These are phyloP conservation scores for Sylvia atricapilla DNA, from an alignment of 2,113 vertebrate genomes.

Conservation along the genomic window DNA sequence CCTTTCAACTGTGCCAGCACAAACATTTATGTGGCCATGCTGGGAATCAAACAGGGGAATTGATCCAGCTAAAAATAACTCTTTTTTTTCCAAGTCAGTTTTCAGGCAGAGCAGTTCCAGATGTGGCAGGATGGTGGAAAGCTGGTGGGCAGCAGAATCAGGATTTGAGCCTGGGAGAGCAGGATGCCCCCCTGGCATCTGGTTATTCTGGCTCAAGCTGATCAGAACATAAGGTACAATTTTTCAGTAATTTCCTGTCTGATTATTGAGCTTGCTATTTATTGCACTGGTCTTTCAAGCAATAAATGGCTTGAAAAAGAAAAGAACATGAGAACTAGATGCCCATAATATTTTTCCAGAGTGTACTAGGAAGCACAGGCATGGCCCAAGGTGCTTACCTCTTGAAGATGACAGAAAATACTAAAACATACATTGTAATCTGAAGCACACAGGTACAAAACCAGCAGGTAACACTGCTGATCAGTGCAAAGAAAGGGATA, in stretches of 20 bases:
- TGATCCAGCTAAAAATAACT: conserved; percentile 26
- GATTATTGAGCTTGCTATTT: neutral
- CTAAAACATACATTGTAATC: neutral
- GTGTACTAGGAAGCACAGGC: neutral
- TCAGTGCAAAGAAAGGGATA: neutral
- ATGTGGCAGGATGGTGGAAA: neutral
- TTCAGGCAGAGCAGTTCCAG: neutral
- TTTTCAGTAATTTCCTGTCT: neutral
- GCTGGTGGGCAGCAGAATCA: neutral
- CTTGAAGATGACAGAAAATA: neutral
- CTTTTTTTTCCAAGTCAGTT: neutral
- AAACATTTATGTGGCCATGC: neutral
- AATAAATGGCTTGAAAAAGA: neutral
- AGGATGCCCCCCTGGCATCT: neutral
- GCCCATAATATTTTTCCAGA: neutral
- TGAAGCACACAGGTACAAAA: neutral
- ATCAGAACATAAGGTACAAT: neutral
- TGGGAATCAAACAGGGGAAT: neutral
- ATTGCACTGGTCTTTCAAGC: neutral
- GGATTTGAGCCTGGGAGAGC: neutral
- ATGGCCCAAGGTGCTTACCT: neutral
- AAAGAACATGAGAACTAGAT: neutral
- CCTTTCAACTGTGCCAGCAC: neutral
- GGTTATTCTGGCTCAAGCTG: neutral
- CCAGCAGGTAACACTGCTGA: neutral